Percentiles rank a stretch among this genome's conserved stretches.
Evolutionary conservation across 2,113 vertebrate genomes (phyloP).

Genomic region (Zosterops borbonicus): DNA sequence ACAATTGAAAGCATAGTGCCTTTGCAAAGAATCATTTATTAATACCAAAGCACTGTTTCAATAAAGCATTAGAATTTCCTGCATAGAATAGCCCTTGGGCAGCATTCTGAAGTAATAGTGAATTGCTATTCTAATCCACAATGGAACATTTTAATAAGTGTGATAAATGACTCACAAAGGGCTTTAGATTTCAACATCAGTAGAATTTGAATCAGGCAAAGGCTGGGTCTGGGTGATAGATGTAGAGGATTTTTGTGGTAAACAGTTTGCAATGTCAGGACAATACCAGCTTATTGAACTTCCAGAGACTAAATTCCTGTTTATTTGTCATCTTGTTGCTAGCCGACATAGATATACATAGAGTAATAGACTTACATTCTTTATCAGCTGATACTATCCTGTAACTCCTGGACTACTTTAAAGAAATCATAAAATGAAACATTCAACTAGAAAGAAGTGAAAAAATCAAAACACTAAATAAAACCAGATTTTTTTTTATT

Average conservation of each 20-base stretch:
- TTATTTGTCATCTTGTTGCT: conserved; percentile 71
- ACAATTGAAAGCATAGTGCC: conserved; percentile 59
- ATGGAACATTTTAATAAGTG: conserved; percentile 85
- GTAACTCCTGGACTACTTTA: not conserved
- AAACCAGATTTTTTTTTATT: not conserved
- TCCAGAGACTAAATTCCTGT: conserved; percentile 65
- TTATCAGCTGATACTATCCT: conserved; percentile 46
- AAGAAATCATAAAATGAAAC: not conserved
- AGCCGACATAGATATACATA: conserved; percentile 42
- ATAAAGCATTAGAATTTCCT: conserved; percentile 83
- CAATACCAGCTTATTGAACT: conserved; percentile 69
- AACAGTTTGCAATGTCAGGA: conserved; percentile 72
- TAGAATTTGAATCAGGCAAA: conserved; percentile 68
- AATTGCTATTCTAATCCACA: conserved; percentile 86
- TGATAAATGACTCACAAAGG: conserved; percentile 85
- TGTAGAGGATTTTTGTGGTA: conserved; percentile 68
- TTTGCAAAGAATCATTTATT: conserved; percentile 69
- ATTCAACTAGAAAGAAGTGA: not conserved
- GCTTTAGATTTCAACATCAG: conserved; percentile 75
- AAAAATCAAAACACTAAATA: not conserved
- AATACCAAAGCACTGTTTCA: conserved; percentile 72
- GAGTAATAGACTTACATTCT: conserved; percentile 48
- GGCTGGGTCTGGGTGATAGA: conserved; percentile 71
- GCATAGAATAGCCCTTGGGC: conserved; percentile 73
- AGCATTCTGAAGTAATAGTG: conserved; percentile 79